Conservation (phyloP, 1,140 invertebrate genomes). For the Drosophila watanabei region DNA sequence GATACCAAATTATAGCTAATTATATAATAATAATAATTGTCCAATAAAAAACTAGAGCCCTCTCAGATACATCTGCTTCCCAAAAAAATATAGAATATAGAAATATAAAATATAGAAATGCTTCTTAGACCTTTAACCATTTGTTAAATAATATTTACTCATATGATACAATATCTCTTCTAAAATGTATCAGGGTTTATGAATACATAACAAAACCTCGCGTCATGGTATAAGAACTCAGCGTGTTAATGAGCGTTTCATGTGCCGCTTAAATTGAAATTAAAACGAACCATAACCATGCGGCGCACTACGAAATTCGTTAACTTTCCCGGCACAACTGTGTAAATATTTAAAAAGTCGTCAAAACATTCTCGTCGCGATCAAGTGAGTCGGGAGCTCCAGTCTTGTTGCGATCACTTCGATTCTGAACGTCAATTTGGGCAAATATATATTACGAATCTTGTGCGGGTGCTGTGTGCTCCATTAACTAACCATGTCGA, state of each 20-base stretch:
- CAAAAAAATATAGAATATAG: not conserved
- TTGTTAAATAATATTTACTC: not conserved
- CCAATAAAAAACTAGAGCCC: not conserved
- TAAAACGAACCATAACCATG: constrained; percentile 41
- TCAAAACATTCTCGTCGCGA: constrained; percentile 45
- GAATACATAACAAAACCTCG: not conserved
- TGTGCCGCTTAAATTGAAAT: constrained; percentile 53
- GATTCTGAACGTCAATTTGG: constrained; percentile 16
- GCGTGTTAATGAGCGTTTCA: constrained; percentile 45
- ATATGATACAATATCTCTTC: constrained; percentile 1
- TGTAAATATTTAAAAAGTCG: constrained; percentile 53
- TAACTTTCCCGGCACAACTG: constrained; percentile 50
- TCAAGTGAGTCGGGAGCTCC: constrained; percentile 31
- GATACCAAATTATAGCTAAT: not conserved
- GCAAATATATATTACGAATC: constrained; percentile 13
- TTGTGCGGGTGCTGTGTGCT: not conserved
- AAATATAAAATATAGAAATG: not conserved
- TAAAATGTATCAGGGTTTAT: not conserved
- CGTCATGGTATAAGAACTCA: constrained; percentile 9
- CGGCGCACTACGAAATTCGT: constrained; percentile 12
- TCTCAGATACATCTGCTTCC: not conserved
- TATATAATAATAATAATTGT: not conserved
- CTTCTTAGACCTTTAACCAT: too few relatives aligned
- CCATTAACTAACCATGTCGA: constrained; percentile 33
- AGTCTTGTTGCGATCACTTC: constrained; percentile 17